Evolutionary conservation across 2,888 invertebrate genomes (phyloP), one percentile per base, ranked within the genome.

Genomic region (Melieria crassipennis): DNA sequence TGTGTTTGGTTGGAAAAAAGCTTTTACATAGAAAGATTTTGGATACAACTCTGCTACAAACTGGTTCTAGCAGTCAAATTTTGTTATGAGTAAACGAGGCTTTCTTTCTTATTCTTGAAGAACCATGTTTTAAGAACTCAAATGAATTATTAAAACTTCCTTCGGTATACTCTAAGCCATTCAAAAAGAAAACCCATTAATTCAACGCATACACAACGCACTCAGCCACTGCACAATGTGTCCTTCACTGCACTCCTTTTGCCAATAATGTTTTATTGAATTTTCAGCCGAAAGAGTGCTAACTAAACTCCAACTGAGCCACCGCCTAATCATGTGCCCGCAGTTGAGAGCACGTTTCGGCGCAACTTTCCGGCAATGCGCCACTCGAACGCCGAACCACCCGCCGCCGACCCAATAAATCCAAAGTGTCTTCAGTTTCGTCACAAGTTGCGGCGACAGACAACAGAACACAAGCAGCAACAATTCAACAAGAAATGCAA

Each of bases 341-440:
- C 75, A 75, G 76, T 78, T 78, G 75, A 73, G 77, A 78, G 78
- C 80, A 80, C 80, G 80, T 80, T 77, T 71, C 74, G 68, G 63
- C 30, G 30, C 76, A 78, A 79, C 76, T 78, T 79, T 77, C 69
- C 75, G 76, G 77, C 30, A 30, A 30, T 30, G 30, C 30, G 30
- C 30, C 30, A 30, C 2, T 30, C 45, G 6, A 43, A 7, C 45
- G 46, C 45, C 46, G 7, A 43, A 43, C 13, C 5, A 11, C 50
- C 9, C 47, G 63, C 10, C 63, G 61, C 69, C 47, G 45, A 30
- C 30, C 30, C 30, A 30, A 30, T 30, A 30, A 30, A 30, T 30
- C 30, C 52, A 65, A 60, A 60, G 55, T 70, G 43, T 70, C 62
- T 71, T 43, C 50, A 55, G 43, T 66, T 72, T 65, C 48, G 60